Percentiles rank a stretch among this genome's conserved stretches.
Conservation (phyloP, 2,888 invertebrate species). For the Phengaris alcon region DNA sequence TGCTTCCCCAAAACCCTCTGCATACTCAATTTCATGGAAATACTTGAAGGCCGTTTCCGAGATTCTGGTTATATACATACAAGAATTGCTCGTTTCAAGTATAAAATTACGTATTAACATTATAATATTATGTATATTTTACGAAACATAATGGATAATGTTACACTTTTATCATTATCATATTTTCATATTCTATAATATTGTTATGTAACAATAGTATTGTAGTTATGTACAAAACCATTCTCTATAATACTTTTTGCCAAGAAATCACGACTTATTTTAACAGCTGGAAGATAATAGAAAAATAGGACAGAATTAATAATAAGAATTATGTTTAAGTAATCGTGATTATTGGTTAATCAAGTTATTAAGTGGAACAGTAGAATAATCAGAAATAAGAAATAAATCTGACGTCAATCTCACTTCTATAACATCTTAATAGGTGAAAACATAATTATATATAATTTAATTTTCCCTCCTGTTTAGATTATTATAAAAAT, state of each 20-base stretch:
- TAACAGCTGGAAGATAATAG: background rate
- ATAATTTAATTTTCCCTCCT: background rate
- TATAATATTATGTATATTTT: too few relatives aligned
- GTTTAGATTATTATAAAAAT: background rate
- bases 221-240: too few relatives aligned
- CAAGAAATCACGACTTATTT: background rate
- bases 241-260: background rate
- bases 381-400: background rate
- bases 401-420: background rate
- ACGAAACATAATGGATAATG: too few relatives aligned
- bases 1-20: too few relatives aligned
- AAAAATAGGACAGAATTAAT: background rate
- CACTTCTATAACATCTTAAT: background rate
- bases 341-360: slow-evolving; percentile 4
- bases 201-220: too few relatives aligned
- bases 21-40: too few relatives aligned
- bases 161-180: too few relatives aligned
- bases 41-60: too few relatives aligned
- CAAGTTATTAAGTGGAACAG: background rate
- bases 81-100: too few relatives aligned
- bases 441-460: background rate
- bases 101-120: too few relatives aligned
- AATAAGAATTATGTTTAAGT: background rate
- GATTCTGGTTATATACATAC: too few relatives aligned
- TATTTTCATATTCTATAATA: too few relatives aligned